These are phyloP conservation scores for Pempheris klunzingeri DNA, from an alignment of 2,797 vertebrate genomes.

Conservation along the genomic window DNA sequence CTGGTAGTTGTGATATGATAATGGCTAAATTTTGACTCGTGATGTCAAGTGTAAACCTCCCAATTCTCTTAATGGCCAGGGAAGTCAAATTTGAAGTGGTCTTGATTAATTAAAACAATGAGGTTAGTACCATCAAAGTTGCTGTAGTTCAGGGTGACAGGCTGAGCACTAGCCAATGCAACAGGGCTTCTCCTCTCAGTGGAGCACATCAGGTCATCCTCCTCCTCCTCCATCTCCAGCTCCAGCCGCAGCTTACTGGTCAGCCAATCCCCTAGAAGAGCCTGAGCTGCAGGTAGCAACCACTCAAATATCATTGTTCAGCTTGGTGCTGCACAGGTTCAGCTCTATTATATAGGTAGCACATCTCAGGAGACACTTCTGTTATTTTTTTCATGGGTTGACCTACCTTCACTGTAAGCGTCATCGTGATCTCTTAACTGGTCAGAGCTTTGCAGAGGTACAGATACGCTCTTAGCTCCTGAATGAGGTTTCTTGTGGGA, in stretches of 20 bases:
- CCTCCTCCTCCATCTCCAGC: conserved; percentile 80
- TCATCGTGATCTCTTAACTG: conserved; percentile 88
- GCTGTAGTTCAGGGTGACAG: conserved; percentile 68
- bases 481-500: conserved; percentile 65
- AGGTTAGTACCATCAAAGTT: conserved; percentile 90
- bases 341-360: conserved; percentile 24
- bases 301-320: conserved; percentile 9
- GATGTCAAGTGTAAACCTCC: conserved; percentile 3
- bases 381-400: not conserved
- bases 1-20: not conserved
- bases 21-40: not conserved
- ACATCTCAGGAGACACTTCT: conserved; percentile 17
- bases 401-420: conserved; percentile 89
- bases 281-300: conserved; percentile 85
- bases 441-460: conserved; percentile 81
- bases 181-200: conserved; percentile 52
- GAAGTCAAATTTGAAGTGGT: not conserved
- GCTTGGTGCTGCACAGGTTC: conserved; percentile 12
- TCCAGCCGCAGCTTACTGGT: conserved; percentile 87
- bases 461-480: conserved; percentile 51
- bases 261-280: conserved; percentile 91
- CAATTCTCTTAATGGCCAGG: not conserved
- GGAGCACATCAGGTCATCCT: conserved; percentile 55
- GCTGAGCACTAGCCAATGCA: conserved; percentile 39
- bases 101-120: conserved; percentile 4